Percentiles rank a stretch among this genome's conserved stretches.
These are phyloP conservation scores for Oenanthe melanoleuca DNA, from an alignment of 2,113 vertebrate genomes.

Conservation along the genomic window DNA sequence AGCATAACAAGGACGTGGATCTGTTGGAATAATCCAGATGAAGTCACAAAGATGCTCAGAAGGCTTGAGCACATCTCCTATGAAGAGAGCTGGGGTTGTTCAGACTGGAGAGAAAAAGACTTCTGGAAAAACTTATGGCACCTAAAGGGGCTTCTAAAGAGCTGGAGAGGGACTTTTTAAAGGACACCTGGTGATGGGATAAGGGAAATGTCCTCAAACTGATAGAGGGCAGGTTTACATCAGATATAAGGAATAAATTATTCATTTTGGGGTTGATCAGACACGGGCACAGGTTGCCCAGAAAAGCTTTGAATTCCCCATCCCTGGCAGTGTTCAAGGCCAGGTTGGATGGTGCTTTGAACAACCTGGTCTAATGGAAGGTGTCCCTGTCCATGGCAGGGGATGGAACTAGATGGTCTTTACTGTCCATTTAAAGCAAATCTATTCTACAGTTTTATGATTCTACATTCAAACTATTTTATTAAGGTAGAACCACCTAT, in stretches of 20 bases:
- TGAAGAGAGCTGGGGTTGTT: not conserved
- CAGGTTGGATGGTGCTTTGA: not conserved
- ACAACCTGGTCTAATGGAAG: not conserved
- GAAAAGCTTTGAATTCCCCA: not conserved
- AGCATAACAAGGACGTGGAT: not conserved
- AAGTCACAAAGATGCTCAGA: not conserved
- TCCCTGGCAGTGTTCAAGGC: not conserved
- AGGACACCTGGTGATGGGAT: not conserved
- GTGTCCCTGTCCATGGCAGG: not conserved
- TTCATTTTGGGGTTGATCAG: not conserved
- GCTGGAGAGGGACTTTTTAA: not conserved
- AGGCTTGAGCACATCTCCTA: not conserved
- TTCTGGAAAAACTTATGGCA: not conserved
- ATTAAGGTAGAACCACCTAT: not conserved
- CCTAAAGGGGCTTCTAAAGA: not conserved
- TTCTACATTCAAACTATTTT: not conserved
- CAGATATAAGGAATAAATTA: not conserved
- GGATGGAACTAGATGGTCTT: not conserved
- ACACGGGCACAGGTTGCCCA: not conserved
- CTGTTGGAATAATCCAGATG: not conserved
- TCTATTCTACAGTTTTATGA: not conserved
- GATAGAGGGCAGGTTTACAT: not conserved
- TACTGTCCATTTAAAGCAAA: not conserved
- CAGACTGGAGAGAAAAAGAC: not conserved
- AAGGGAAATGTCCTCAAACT: not conserved